A percentile compares a stretch with the other conserved stretches of the same genome.
phyloP scores from a whole-genome alignment of 2,113 vertebrate genomes.

The Gambusia affinis region DNA sequence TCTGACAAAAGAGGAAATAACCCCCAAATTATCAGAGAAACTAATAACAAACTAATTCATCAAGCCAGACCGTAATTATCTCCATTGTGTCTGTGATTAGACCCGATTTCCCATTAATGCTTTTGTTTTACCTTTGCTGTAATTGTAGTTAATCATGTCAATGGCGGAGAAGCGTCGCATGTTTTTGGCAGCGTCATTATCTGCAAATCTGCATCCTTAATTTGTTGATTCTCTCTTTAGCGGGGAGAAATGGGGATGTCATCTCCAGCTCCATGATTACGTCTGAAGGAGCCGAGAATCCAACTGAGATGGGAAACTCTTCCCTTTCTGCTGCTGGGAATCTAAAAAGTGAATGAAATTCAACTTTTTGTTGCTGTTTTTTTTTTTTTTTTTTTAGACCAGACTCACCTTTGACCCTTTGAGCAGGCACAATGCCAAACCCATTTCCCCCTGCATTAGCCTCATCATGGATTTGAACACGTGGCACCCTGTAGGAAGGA shows the following conservation, averaged over 20 bases:
- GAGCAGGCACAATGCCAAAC: slow-evolving; percentile 52
- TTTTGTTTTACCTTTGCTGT: slow-evolving; percentile 56
- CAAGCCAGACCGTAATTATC: slow-evolving; percentile 38
- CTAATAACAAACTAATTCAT: slow-evolving; percentile 47
- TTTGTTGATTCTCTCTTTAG: slow-evolving; percentile 49
- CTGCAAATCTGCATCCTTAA: slow-evolving; percentile 61
- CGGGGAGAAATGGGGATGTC: slow-evolving; percentile 20
- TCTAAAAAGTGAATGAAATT: neutral
- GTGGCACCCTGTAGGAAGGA: slow-evolving; percentile 70
- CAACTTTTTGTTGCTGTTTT: neutral
- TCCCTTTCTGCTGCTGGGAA: neutral
- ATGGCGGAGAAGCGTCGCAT: slow-evolving; percentile 3
- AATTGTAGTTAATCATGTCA: slow-evolving; percentile 59
- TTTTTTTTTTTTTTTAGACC: neutral
- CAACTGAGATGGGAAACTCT: neutral
- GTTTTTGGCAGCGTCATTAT: slow-evolving; percentile 38
- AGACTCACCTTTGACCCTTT: slow-evolving; percentile 44
- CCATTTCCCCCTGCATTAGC: slow-evolving; percentile 77
- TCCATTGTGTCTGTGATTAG: slow-evolving; percentile 60
- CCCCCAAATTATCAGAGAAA: slow-evolving; percentile 33
- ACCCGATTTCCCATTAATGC: slow-evolving; percentile 37
- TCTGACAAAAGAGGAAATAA: slow-evolving; percentile 19
- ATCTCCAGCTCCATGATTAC: slow-evolving; percentile 40
- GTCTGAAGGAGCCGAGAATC: slow-evolving; percentile 44
- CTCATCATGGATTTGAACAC: slow-evolving; percentile 77